Conservation (phyloP, 1,140 invertebrate species). For the Mylabris phalerata region DNA sequence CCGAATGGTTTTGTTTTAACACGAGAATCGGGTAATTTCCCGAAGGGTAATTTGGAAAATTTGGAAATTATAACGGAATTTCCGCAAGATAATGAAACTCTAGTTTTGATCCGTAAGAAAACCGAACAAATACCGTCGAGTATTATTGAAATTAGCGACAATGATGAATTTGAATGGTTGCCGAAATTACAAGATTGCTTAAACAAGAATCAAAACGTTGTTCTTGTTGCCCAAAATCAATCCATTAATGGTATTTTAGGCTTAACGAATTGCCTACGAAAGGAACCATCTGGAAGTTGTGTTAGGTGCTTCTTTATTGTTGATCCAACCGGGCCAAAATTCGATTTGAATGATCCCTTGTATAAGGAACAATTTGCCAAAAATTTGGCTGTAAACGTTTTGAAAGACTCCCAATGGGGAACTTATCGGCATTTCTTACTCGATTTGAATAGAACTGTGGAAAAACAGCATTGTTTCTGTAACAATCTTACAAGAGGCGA, state of each 20-base stretch:
- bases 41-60: not conserved
- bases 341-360: slow-evolving; percentile 54
- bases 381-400: slow-evolving; percentile 63
- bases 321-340: slow-evolving; percentile 54
- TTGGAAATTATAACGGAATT: too few species aligned
- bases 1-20: too few species aligned
- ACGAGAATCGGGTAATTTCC: too few species aligned
- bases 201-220: slow-evolving; percentile 47
- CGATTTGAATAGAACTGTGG: slow-evolving; percentile 15
- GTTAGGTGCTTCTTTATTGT: slow-evolving; percentile 57
- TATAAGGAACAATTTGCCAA: slow-evolving; percentile 52
- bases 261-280: slow-evolving; percentile 66
- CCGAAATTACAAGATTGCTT: slow-evolving; percentile 30
- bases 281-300: slow-evolving; percentile 59
- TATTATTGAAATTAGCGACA: too few species aligned
- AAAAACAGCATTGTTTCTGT: slow-evolving; percentile 63
- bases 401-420: slow-evolving; percentile 55
- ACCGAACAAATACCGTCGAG: too few species aligned
- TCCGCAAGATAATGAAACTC: too few species aligned
- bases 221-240: slow-evolving; percentile 55
- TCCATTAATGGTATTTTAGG: slow-evolving; percentile 71
- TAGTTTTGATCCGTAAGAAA: too few species aligned
- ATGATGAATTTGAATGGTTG: too few species aligned
- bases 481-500: slow-evolving; percentile 77
- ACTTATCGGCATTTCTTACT: slow-evolving; percentile 45